phyloP scores from a whole-genome alignment of 2,797 vertebrate genomes.

The Enteromius fasciolatus region DNA sequence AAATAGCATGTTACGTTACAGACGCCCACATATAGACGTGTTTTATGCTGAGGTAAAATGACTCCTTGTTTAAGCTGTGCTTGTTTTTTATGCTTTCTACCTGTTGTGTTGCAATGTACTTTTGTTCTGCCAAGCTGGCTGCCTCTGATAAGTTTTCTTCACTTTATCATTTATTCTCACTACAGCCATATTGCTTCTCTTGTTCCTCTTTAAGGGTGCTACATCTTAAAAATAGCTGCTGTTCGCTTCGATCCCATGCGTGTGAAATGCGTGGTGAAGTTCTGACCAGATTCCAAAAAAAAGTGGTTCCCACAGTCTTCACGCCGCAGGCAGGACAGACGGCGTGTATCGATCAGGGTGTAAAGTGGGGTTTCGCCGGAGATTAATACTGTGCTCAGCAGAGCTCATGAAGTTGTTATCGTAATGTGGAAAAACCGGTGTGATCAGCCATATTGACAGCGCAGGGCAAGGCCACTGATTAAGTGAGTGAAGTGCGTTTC shows the following conservation, averaged over 20 bases:
- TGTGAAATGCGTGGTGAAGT: conserved; percentile 34
- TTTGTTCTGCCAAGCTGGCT: conserved; percentile 39
- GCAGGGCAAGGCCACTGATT: conserved; percentile 46
- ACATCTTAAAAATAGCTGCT: conserved; percentile 23
- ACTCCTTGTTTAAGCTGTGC: conserved; percentile 29
- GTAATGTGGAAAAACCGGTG: conserved; percentile 58
- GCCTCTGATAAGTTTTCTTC: conserved; percentile 19
- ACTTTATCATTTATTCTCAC: conserved; percentile 22
- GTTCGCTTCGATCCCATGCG: not conserved
- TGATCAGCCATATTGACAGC: conserved; percentile 62
- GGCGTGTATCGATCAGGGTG: conserved; percentile 49
- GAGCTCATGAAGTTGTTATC: conserved; percentile 62
- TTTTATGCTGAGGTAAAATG: conserved; percentile 22
- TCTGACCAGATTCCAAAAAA: conserved; percentile 24
- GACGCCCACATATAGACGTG: conserved; percentile 14
- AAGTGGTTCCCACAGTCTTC: conserved; percentile 20
- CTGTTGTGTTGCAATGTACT: conserved; percentile 28
- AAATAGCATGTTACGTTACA: conserved; percentile 42
- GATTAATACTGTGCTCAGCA: conserved; percentile 60
- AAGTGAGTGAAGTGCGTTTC: conserved; percentile 50
- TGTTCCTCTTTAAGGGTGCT: not conserved
- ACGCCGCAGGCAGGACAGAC: conserved; percentile 15
- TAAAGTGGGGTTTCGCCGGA: conserved; percentile 58
- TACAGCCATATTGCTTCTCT: conserved; percentile 28
- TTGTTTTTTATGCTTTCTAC: conserved; percentile 13